These are phyloP conservation scores for Oenanthe melanoleuca DNA, from an alignment of 2,113 vertebrate species.

Conservation along the genomic window DNA sequence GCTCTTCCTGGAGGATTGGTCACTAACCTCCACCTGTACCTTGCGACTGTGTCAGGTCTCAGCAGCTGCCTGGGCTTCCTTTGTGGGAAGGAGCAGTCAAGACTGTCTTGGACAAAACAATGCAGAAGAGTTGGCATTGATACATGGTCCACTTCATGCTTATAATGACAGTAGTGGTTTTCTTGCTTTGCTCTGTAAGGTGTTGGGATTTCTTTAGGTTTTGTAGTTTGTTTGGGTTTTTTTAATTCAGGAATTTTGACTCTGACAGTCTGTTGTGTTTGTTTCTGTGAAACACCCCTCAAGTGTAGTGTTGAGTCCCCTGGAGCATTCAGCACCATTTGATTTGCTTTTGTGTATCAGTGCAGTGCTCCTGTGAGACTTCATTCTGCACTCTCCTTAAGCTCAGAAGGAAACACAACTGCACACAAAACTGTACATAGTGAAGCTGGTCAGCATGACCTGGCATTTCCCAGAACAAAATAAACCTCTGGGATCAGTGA, in stretches of 20 bases:
- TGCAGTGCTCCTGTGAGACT: not conserved
- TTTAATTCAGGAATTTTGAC: not conserved
- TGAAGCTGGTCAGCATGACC: not conserved
- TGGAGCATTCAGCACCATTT: not conserved
- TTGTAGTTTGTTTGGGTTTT: not conserved
- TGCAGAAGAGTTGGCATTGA: not conserved
- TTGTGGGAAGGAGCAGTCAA: not conserved
- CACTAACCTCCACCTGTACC: not conserved
- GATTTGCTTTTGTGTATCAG: not conserved
- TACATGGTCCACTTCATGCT: not conserved
- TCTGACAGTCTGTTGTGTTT: not conserved
- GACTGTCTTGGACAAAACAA: not conserved
- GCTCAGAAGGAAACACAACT: not conserved
- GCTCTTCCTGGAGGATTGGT: not conserved
- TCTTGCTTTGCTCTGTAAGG: not conserved
- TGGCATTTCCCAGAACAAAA: not conserved
- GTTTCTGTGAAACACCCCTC: not conserved
- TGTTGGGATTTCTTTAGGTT: not conserved
- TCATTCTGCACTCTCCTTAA: not conserved
- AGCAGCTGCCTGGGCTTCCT: not conserved
- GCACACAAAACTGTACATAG: not conserved
- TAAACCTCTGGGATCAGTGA: not conserved
- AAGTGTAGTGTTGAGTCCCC: not conserved
- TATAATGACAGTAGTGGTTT: not conserved
- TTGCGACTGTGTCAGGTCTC: not conserved